phyloP scores from a whole-genome alignment of 2,113 vertebrate species.

The Rhagologus leucostigma region DNA sequence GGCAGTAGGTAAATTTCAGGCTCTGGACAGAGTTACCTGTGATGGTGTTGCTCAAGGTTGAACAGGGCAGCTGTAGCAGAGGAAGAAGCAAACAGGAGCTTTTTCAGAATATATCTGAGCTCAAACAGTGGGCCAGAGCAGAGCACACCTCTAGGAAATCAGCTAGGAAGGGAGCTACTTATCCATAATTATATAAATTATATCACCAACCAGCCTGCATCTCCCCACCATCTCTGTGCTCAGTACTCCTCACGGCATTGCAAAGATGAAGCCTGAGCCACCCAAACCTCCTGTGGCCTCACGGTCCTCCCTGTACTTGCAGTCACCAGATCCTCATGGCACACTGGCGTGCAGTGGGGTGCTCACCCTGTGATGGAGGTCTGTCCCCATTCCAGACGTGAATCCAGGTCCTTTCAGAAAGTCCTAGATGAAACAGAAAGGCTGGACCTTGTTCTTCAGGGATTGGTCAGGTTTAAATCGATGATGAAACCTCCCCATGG shows the following conservation, averaged over 20 bases:
- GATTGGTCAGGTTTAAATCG: rapidly evolving
- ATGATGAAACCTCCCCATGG: neutral
- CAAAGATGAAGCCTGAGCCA: neutral
- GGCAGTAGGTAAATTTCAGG: neutral
- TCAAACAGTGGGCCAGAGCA: neutral
- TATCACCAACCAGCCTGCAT: neutral
- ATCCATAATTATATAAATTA: neutral
- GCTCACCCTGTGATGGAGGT: neutral
- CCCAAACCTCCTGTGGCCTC: neutral
- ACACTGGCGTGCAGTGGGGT: neutral
- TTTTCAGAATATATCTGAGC: neutral
- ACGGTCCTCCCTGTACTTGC: rapidly evolving
- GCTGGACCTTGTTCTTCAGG: neutral
- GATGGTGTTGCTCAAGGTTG: neutral
- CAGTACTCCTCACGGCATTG: neutral
- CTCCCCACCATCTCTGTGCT: neutral
- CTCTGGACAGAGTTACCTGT: neutral
- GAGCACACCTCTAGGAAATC: neutral
- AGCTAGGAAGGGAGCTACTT: neutral
- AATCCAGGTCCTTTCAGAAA: neutral
- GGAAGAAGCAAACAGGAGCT: neutral
- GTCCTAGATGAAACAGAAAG: neutral
- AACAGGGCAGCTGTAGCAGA: neutral
- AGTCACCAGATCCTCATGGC: neutral
- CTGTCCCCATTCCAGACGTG: neutral